Evolutionary conservation across 2,888 invertebrate species (phyloP).

Genomic region (Plebejus melissa): DNA sequence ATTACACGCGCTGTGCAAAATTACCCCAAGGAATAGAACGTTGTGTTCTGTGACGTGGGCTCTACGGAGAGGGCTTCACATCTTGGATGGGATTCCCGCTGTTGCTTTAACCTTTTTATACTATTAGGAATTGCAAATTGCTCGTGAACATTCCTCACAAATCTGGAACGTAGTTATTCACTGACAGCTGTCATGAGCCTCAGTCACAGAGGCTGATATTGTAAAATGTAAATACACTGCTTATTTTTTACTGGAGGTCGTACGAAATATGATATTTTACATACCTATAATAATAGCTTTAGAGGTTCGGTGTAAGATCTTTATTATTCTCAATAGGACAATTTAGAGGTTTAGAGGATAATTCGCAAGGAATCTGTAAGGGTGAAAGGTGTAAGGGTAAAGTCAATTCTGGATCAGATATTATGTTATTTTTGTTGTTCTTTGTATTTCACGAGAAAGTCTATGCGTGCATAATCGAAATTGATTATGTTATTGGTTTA

Average conservation of each 20-base stretch:
- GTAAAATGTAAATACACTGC: background rate
- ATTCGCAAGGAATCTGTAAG: no score
- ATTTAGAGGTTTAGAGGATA: no score
- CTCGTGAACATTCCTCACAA: constrained; percentile 29
- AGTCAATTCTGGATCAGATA: no score
- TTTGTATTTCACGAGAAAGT: no score
- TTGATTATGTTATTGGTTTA: no score
- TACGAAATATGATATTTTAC: no score
- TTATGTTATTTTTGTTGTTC: no score
- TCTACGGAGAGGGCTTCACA: constrained; percentile 65
- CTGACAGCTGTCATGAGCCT: constrained; percentile 16
- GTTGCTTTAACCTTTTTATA: constrained; percentile 61
- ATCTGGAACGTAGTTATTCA: constrained; percentile 18
- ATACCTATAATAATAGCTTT: no score
- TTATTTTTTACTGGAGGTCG: background rate
- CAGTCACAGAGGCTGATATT: background rate
- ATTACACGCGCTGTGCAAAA: constrained; percentile 75
- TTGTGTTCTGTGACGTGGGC: constrained; percentile 51
- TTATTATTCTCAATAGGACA: no score
- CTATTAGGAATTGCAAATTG: constrained; percentile 44
- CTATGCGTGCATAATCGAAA: no score
- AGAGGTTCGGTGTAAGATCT: no score
- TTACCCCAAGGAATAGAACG: constrained; percentile 74
- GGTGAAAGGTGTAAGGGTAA: no score
- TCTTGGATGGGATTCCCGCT: constrained; percentile 62